Base-by-base conservation (phyloP, 2,888 invertebrate genomes). In the Micoletzkya japonica region DNA sequence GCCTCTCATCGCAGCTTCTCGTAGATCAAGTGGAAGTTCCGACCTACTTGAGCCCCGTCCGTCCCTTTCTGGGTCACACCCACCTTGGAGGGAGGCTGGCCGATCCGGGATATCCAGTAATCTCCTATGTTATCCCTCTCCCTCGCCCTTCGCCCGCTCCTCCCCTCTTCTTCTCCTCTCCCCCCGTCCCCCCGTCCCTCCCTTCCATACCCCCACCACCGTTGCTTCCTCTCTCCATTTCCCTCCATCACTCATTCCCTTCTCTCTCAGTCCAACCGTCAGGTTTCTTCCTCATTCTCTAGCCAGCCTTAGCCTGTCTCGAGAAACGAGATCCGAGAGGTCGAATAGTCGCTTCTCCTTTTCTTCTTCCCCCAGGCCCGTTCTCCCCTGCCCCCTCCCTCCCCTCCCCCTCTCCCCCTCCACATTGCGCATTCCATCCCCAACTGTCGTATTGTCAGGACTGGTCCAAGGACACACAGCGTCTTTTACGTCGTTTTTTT, bases 101-200 rank as follows among this genome's bases (percentile, higher is more conserved):
- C 63, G 63, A 63, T 63, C 63, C 49, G 39, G 63, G 37, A 63
- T 63, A 63, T 63, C 63, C 63, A 63, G 63, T 50, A 63, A 63
- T 63, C n/a, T 50, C 63, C 24, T 50, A 36, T 37, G 6, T 20
- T 50, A n/a, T 26, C 14, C 7, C 26, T 26, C 24, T 26, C 6
- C 7, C 4, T 52, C 49, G 26, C 17, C 52, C 52, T 66, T 56
- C 32, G 20, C 24, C 56, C 66, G 52, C 66, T 66, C 56, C 20
- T 3, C 39, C 39, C n/a, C 36, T 52, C 24, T 17, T 37, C 30
- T 4, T 28, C 26, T 66, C 39, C 36, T 56, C 66, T 66, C 54
- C 34, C 50, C 49, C 32, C 50, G 6, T 26, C 28, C 26, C 57
- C 10, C 34, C 4, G 4, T 57, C 26, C 28, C 32, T 17, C 34